Conservation (phyloP, 2,888 invertebrate species). For the Trachelus troglodyta region DNA sequence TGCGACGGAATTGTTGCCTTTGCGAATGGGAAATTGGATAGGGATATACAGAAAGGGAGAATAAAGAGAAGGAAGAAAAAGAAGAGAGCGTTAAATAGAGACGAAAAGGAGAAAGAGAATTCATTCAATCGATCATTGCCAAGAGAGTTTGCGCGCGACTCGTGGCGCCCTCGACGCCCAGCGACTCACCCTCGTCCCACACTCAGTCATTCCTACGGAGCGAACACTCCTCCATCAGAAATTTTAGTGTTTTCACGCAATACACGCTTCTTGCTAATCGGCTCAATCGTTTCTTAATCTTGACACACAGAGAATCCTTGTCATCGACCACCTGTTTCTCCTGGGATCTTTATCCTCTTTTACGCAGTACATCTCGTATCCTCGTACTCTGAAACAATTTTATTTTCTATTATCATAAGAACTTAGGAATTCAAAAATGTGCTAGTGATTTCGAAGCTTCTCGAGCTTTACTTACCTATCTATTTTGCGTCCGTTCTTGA, state of each 20-base stretch:
- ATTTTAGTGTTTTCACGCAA: neutral
- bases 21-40: neutral
- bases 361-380: neutral
- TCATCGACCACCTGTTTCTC: neutral
- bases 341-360: neutral
- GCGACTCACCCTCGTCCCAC: constrained; percentile 7
- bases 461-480: neutral
- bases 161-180: constrained; percentile 19
- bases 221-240: neutral
- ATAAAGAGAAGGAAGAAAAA: neutral
- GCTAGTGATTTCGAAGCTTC: neutral
- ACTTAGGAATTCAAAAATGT: neutral
- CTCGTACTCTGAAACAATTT: neutral
- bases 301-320: neutral
- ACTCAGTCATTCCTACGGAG: neutral
- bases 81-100: neutral
- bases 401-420: neutral
- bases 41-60: neutral
- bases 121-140: constrained; percentile 13
- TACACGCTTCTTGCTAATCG: neutral
- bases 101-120: neutral
- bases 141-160: constrained; percentile 13
- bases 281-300: neutral
- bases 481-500: neutral
- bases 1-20: neutral